Base-by-base conservation (phyloP, 1,140 invertebrate species). In the Colletes gigas region DNA sequence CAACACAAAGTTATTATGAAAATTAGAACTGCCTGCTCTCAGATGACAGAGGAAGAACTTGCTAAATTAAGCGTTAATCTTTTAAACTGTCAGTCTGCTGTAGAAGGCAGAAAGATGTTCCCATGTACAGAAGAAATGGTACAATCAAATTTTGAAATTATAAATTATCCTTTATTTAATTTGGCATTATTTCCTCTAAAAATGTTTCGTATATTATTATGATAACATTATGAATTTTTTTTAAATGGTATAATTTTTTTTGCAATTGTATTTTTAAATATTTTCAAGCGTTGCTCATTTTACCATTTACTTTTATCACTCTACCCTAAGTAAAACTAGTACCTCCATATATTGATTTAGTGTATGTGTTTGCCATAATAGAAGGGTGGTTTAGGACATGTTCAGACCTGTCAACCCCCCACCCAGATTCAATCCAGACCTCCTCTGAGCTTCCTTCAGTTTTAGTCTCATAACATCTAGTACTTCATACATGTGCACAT, bases 51-150 rank as follows among this genome's bases (percentile, higher is more conserved):
- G 84, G 96, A 96, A 83, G 93, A 96, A 67, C 86, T 97, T 39
- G 95, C 95, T 0, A 96, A 96, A 91, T 86, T 97, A 15, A 94
- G 95, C 67, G 95, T 97, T 50, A 94, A 95, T 89, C 91, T 96
- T 21, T 90, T 96, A 19, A 96, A 97, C 88, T 97, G 96, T 90
- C 96, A 96, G 80, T 95, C 95, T 4, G 92, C 92, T 55, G 93
- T 94, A 10, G 96, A 96, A 88, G 94, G 95, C 0, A 91, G 96
- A 75, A 93, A 93, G 85, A 92, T 94, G 30, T 96, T 93, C 89
- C 93, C 94, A 3, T 96, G 96, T 81, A 94, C 94, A 2, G 92
- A 94, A 39, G 90, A 94, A 72, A 96, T 96, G 96, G 95, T 95
- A 91, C 73, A 81, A 68, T 71, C 30, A 30, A 30, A 30, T 30